Evolutionary conservation across 2,888 invertebrate species (phyloP).

Genomic region (Pyralis farinalis): DNA sequence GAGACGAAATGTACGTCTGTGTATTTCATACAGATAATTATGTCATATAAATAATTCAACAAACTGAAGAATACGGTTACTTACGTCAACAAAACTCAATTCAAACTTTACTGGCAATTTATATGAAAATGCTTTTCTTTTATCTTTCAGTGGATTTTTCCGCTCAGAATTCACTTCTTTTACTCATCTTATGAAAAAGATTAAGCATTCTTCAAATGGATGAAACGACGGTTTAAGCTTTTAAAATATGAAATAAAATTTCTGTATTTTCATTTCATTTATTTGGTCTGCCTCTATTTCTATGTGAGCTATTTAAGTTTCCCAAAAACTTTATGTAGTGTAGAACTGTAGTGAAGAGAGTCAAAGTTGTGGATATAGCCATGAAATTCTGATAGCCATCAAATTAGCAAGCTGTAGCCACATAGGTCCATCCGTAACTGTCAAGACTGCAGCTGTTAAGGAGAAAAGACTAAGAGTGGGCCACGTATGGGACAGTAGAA

Average conservation of each 20-base stretch:
- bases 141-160: conserved; percentile 39
- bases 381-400: too few relatives aligned
- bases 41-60: conserved; percentile 8
- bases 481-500: too few relatives aligned
- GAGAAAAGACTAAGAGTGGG: too few relatives aligned
- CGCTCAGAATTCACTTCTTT: conserved; percentile 40
- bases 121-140: conserved; percentile 56
- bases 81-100: conserved; percentile 54
- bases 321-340: too few relatives aligned
- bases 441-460: too few relatives aligned
- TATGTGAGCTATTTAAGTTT: neutral
- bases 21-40: conserved; percentile 10
- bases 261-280: conserved; percentile 10
- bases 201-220: conserved; percentile 49
- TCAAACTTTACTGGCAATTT: conserved; percentile 53
- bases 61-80: conserved; percentile 47
- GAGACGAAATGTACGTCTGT: neutral
- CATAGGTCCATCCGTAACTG: too few relatives aligned
- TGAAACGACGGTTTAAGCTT: conserved; percentile 23
- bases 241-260: conserved; percentile 22
- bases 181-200: conserved; percentile 48
- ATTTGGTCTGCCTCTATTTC: neutral
- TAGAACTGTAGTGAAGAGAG: too few relatives aligned
- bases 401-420: too few relatives aligned
- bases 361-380: too few relatives aligned